Conservation (phyloP, 1,140 invertebrate genomes). For the Amyelois transitella region DNA sequence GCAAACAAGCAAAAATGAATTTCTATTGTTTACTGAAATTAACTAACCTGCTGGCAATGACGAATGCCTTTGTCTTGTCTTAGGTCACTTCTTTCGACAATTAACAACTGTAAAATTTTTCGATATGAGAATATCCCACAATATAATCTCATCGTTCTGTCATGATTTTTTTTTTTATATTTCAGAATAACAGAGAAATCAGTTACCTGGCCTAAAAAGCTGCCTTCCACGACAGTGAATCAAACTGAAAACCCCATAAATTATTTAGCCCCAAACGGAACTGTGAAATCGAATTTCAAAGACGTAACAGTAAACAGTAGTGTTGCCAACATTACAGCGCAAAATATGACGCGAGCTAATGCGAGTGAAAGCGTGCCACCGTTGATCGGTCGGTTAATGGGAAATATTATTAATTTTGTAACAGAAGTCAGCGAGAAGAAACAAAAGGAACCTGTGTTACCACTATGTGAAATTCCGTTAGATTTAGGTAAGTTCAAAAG, state of each 20-base stretch:
- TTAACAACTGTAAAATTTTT: no score
- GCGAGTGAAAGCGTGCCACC: conserved; percentile 36
- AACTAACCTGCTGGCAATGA: no score
- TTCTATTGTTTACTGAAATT: no score
- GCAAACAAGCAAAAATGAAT: no score
- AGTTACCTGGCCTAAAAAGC: conserved; percentile 34
- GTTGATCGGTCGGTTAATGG: conserved; percentile 47
- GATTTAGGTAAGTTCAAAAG: conserved; percentile 45
- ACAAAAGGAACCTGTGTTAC: conserved; percentile 34
- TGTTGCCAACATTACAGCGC: conserved; percentile 4
- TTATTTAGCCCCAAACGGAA: neutral
- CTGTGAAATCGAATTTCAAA: neutral
- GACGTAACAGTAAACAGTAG: neutral
- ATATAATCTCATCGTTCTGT: no score
- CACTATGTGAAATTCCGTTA: conserved; percentile 46
- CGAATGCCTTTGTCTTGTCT: no score
- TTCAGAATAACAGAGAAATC: conserved; percentile 35
- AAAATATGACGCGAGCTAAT: conserved; percentile 32
- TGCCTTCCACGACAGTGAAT: conserved; percentile 12
- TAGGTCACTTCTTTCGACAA: no score
- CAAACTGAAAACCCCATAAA: neutral
- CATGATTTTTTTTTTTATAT: conserved; percentile 9
- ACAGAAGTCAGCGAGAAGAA: conserved; percentile 37
- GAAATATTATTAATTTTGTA: conserved; percentile 39
- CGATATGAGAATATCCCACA: no score